These are phyloP conservation scores for Nemotelus nigrinus DNA, from an alignment of 2,888 invertebrate species.

Conservation along the genomic window DNA sequence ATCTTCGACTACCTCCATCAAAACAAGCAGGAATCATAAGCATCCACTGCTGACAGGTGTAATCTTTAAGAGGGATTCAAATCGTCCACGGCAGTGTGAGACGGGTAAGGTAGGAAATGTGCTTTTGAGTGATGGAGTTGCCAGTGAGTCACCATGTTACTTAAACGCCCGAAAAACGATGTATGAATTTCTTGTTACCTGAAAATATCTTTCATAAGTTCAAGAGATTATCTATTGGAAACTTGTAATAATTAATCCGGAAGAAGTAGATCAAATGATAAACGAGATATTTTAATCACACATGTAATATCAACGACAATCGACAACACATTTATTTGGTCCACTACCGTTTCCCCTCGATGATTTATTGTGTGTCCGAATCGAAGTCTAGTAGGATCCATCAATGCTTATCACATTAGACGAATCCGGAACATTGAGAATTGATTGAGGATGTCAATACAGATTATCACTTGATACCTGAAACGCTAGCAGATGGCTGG, in stretches of 20 bases:
- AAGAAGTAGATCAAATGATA: not conserved
- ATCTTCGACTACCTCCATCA: conserved; percentile 6
- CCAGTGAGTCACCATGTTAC: not conserved
- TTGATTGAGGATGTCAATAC: conserved; percentile 31
- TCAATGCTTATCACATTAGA: conserved; percentile 29
- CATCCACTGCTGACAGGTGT: conserved; percentile 3
- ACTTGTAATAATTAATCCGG: not conserved
- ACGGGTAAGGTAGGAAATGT: not conserved
- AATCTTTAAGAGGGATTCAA: not conserved
- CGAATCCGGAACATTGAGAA: conserved; percentile 26
- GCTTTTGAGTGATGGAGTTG: not conserved
- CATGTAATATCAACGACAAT: too few species aligned
- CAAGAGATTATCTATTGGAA: too few species aligned
- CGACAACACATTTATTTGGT: too few species aligned
- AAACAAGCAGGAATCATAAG: not conserved
- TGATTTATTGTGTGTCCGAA: conserved; percentile 23
- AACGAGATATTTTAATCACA: not conserved
- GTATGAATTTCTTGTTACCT: not conserved
- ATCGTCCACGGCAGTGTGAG: not conserved
- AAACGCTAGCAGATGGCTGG: too few species aligned
- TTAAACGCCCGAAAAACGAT: not conserved
- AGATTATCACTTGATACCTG: conserved; percentile 15
- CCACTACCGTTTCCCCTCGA: not conserved
- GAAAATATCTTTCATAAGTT: too few species aligned
- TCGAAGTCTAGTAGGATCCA: not conserved